phyloP scores from a whole-genome alignment of 2,888 invertebrate species.

The Ichneumoninae sp. region DNA sequence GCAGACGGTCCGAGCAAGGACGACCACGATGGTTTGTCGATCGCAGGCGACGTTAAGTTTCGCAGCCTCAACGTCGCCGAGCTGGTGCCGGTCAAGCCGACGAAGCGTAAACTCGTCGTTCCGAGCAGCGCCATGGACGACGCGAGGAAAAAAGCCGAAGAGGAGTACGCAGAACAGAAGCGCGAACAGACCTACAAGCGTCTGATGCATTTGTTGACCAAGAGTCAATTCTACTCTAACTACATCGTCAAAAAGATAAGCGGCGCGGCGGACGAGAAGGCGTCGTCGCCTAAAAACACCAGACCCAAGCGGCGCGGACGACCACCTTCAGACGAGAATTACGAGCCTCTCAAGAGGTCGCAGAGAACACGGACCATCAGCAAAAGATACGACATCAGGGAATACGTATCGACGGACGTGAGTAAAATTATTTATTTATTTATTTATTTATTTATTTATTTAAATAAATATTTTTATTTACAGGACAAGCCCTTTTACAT shows the following conservation, averaged over 20 bases:
- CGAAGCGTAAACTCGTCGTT: background rate
- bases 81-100: background rate
- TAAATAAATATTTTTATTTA: too few species aligned
- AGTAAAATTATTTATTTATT: slow-evolving; percentile 38
- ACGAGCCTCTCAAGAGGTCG: slow-evolving; percentile 45
- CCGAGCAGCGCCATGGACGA: background rate
- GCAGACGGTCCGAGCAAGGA: slow-evolving; percentile 32
- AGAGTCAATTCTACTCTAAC: slow-evolving; percentile 77
- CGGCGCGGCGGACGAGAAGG: background rate
- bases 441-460: too few species aligned
- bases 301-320: background rate
- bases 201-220: slow-evolving; percentile 78
- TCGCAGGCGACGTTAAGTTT: slow-evolving; percentile 52
- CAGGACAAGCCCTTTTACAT: too few species aligned
- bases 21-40: background rate
- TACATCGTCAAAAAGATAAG: slow-evolving; percentile 75
- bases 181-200: slow-evolving; percentile 78
- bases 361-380: slow-evolving; percentile 24
- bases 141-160: slow-evolving; percentile 41
- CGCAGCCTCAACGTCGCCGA: slow-evolving; percentile 19
- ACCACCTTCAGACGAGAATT: slow-evolving; percentile 35
- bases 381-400: slow-evolving; percentile 53
- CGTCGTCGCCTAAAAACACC: slow-evolving; percentile 12
- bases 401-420: slow-evolving; percentile 69
- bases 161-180: slow-evolving; percentile 72